A percentile compares a stretch with the other conserved stretches of the same genome.
Conservation (phyloP, 2,797 vertebrate species). For the Poecilia gillii region DNA sequence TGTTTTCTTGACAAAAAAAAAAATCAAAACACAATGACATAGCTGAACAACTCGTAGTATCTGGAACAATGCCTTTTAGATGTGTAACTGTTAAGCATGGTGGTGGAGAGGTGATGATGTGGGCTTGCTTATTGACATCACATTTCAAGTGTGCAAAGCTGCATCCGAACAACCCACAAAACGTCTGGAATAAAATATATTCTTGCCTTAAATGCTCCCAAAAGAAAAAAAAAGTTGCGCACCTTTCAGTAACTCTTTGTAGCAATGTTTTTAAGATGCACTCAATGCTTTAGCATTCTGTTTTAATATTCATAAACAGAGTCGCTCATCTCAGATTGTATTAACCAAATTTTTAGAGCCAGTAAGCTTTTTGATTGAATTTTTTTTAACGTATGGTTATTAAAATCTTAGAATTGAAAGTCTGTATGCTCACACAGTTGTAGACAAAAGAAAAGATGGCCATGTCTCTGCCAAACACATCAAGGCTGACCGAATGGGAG, state of each 20-base stretch:
- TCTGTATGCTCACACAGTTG: background rate
- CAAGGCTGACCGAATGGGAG: background rate
- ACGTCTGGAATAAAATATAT: background rate
- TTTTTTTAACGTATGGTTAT: background rate
- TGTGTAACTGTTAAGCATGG: background rate
- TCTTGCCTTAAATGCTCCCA: background rate
- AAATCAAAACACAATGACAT: background rate
- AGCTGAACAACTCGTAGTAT: background rate
- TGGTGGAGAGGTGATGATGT: background rate
- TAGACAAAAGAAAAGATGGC: constrained; percentile 2
- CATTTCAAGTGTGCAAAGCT: background rate
- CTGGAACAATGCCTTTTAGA: background rate
- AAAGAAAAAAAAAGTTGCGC: background rate
- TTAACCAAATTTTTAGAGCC: background rate
- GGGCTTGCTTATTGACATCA: background rate
- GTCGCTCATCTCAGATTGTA: background rate
- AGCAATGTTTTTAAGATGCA: background rate
- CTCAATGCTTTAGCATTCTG: background rate
- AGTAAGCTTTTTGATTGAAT: too few relatives aligned
- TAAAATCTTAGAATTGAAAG: background rate
- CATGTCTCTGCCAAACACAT: constrained; percentile 32
- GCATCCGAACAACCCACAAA: background rate
- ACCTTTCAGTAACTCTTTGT: background rate
- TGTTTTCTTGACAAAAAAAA: background rate
- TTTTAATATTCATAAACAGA: background rate